phyloP scores from a whole-genome alignment of 2,888 invertebrate genomes.

The Trypoxylon attenuatum region DNA sequence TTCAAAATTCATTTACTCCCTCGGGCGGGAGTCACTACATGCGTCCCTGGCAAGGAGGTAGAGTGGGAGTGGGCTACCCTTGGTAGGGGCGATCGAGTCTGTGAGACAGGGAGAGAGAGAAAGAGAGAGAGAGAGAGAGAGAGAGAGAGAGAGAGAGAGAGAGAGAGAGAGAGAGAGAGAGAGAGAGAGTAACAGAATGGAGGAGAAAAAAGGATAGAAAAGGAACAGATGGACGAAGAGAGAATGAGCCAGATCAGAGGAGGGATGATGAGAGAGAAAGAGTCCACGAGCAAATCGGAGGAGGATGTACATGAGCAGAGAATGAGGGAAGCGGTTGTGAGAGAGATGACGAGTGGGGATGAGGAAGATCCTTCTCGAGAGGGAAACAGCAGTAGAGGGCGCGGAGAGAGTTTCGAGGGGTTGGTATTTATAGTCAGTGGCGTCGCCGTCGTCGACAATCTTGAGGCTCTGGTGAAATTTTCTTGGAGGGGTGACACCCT shows the following conservation, averaged over 20 bases:
- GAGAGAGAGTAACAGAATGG: conserved; percentile 7
- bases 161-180: background rate
- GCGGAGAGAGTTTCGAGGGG: conserved; percentile 44
- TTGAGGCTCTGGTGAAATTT: conserved; percentile 59
- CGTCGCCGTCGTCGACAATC: conserved; percentile 56
- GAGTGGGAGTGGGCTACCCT: too few relatives aligned
- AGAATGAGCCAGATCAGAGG: background rate
- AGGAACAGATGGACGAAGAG: conserved; percentile 3
- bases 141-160: conserved; percentile 7
- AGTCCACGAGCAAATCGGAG: conserved; percentile 8
- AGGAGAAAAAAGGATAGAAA: background rate
- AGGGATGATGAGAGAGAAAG: conserved; percentile 5
- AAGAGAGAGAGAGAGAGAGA: background rate
- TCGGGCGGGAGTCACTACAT: too few relatives aligned
- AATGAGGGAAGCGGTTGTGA: conserved; percentile 3
- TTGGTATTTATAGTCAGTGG: conserved; percentile 59
- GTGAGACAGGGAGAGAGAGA: conserved; percentile 6
- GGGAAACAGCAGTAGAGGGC: conserved; percentile 18
- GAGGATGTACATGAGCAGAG: conserved; percentile 9
- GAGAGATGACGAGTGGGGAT: conserved; percentile 27
- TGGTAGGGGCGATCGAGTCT: conserved; percentile 37
- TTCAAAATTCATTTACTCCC: too few relatives aligned
- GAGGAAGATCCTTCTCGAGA: conserved; percentile 35
- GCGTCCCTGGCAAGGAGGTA: too few relatives aligned
- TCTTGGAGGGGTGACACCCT: conserved; percentile 48